These are phyloP conservation scores for Perdita meconis DNA, from an alignment of 2,888 invertebrate species.

Conservation along the genomic window DNA sequence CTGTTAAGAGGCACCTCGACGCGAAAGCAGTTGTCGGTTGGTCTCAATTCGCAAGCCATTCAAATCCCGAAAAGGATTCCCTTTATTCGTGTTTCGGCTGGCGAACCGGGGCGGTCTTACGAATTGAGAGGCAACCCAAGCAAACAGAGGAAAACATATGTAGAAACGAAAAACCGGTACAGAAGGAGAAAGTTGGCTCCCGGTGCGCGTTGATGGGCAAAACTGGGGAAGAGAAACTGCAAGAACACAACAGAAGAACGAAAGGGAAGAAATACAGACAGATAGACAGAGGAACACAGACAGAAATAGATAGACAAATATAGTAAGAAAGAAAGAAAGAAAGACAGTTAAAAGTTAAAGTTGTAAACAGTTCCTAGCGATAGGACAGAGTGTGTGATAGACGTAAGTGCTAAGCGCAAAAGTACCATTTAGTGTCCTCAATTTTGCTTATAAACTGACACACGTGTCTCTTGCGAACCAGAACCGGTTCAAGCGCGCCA, in stretches of 20 bases:
- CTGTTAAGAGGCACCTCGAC: conserved; percentile 23
- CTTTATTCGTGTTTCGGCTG: too few species aligned
- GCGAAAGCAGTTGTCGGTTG: conserved; percentile 28
- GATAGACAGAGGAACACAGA: conserved; percentile 16
- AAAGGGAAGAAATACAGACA: conserved; percentile 10
- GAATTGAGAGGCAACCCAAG: conserved; percentile 29
- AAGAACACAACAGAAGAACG: conserved; percentile 1
- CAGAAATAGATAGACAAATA: conserved; percentile 3
- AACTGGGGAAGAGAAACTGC: conserved; percentile 1
- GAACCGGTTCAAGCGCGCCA: conserved; percentile 24
- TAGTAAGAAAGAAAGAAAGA: conserved; percentile 22
- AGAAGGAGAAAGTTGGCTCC: conserved; percentile 24
- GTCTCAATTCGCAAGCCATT: conserved; percentile 39
- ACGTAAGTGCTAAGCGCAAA: conserved; percentile 52
- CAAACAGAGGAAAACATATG: conserved; percentile 50
- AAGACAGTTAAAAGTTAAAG: conserved; percentile 33
- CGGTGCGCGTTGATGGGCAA: conserved; percentile 6
- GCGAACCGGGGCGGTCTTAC: conserved; percentile 5
- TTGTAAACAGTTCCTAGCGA: conserved; percentile 42
- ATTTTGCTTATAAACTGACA: conserved; percentile 1
- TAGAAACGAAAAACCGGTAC: conserved; percentile 44
- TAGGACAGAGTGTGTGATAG: conserved; percentile 39
- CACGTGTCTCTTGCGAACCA: neutral
- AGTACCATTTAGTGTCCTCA: conserved; percentile 20
- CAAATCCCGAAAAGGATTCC: too few species aligned